Conservation (phyloP, 2,113 vertebrate genomes). For the Mobula birostris region DNA sequence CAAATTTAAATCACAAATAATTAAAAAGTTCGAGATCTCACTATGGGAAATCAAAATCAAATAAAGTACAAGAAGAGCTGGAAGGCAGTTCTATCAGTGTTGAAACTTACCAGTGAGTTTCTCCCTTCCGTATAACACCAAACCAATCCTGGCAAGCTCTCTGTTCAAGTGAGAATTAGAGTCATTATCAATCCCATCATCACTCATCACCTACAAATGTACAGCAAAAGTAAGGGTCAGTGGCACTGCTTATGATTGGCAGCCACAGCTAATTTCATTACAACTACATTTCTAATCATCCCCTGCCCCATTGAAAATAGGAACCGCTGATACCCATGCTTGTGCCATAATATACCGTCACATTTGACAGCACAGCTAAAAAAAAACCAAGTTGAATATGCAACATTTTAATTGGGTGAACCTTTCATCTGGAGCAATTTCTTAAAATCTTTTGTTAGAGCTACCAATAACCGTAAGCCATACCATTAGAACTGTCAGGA, state of each 20-base stretch:
- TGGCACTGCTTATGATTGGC: background rate
- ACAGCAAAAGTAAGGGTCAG: background rate
- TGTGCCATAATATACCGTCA: background rate
- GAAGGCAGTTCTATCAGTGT: background rate
- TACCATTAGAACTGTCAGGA: background rate
- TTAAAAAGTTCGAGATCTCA: background rate
- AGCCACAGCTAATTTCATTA: background rate
- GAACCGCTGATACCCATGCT: background rate
- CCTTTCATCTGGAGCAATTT: background rate
- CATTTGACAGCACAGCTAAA: background rate
- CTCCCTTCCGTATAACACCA: background rate
- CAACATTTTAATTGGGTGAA: background rate
- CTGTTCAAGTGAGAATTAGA: background rate
- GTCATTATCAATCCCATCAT: background rate
- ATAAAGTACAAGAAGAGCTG: background rate
- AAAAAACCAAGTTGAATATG: background rate
- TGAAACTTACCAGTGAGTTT: background rate
- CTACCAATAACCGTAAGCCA: background rate
- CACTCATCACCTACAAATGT: background rate
- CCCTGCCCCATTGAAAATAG: background rate
- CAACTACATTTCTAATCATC: background rate
- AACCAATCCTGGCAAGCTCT: background rate
- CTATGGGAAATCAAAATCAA: background rate
- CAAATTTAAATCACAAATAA: constrained; percentile 26
- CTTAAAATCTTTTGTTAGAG: background rate